Base-by-base conservation (phyloP, 2,888 invertebrate species). In the Orthosia gothica region DNA sequence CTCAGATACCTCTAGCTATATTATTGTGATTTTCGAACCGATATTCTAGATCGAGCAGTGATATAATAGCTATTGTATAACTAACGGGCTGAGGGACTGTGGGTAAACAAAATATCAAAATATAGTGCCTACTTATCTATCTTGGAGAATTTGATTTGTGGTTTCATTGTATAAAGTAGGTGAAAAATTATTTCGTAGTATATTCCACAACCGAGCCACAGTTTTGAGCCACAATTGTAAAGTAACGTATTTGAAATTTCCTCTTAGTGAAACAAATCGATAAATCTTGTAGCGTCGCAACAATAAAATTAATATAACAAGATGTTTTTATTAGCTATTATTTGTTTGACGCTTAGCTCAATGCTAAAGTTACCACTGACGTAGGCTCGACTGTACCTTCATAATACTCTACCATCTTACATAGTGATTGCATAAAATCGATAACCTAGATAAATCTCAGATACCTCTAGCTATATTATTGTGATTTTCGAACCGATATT, bases 101-200 rank as follows among this genome's bases (percentile, higher is more conserved):
- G n/a, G n/a, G n/a, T n/a, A n/a, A n/a, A n/a, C n/a, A n/a, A n/a
- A n/a, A n/a, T n/a, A n/a, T n/a, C n/a, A n/a, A n/a, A n/a, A n/a
- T n/a, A n/a, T n/a, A n/a, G n/a, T n/a, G n/a, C n/a, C n/a, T n/a
- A n/a, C n/a, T n/a, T n/a, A n/a, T n/a, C n/a, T n/a, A n/a, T n/a
- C n/a, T n/a, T n/a, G n/a, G 12, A n/a, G 12, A 47, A 72, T 55
- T 74, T 49, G 23, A 40, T 74, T 49, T 49, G 13, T 55, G 62
- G n/a, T 26, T 40, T 73, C 9, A 1, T 20, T 16, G 5, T 69
- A 58, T 7, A 15, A 40, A 12, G 12, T 40, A 54, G 13, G 16
- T 47, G n/a, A 45, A 45, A 4, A 3, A 47, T 26, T 23, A 18
- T 69, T 18, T 18, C 5, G 15, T 50, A 15, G 5, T 16, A 12